A percentile compares a stretch with the other conserved stretches of the same genome.
Evolutionary conservation across 2,888 invertebrate genomes (phyloP).

Genomic region (Nasonovia ribisnigri): DNA sequence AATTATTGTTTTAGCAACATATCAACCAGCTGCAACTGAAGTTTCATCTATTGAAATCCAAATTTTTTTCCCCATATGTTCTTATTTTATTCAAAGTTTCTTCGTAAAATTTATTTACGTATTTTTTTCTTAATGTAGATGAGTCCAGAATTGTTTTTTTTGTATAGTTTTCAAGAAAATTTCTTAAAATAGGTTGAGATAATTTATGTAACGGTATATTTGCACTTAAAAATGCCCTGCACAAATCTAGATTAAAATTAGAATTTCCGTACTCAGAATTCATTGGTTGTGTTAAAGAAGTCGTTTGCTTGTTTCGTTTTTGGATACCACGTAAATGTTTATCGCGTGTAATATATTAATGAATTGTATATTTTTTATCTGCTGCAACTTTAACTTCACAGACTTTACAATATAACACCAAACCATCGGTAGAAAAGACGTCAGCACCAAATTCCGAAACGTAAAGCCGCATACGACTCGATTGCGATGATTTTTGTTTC

Average conservation of each 20-base stretch:
- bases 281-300: slow-evolving; percentile 23
- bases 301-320: slow-evolving; percentile 9
- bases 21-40: slow-evolving; percentile 30
- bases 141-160: slow-evolving; percentile 6
- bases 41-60: slow-evolving; percentile 23
- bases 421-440: slow-evolving; percentile 21
- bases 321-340: slow-evolving; percentile 13
- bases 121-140: slow-evolving; percentile 25
- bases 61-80: slow-evolving; percentile 28
- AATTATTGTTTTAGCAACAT: slow-evolving; percentile 18
- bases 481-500: background rate
- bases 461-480: background rate
- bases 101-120: slow-evolving; percentile 29
- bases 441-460: background rate
- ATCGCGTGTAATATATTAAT: slow-evolving; percentile 16
- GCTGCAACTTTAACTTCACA: too few relatives aligned
- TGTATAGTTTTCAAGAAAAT: slow-evolving; percentile 24
- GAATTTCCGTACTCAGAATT: slow-evolving; percentile 16
- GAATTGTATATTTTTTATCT: slow-evolving; percentile 12
- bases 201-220: slow-evolving; percentile 31
- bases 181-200: slow-evolving; percentile 12
- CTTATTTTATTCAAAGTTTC: slow-evolving; percentile 19
- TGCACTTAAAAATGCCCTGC: slow-evolving; percentile 16
- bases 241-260: slow-evolving; percentile 33
- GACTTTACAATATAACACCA: background rate